Conservation (phyloP, 2,888 invertebrate genomes). For the Pachycephus smyrnensis region DNA sequence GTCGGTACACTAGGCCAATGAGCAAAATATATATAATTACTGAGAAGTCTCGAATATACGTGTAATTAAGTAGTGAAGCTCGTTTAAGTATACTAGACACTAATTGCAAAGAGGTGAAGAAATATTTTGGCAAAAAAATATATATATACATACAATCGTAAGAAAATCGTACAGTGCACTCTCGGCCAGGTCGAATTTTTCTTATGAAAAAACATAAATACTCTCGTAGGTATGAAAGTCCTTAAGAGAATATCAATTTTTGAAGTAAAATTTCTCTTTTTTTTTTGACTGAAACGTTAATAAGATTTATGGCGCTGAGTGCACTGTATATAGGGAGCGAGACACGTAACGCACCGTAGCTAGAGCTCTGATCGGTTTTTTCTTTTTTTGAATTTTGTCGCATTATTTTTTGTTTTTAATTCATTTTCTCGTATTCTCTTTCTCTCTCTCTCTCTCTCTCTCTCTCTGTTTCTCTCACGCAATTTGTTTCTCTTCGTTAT, state of each 20-base stretch:
- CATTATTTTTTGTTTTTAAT: conserved; percentile 1
- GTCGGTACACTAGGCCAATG: background rate
- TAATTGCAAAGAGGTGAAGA: background rate
- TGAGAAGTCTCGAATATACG: background rate
- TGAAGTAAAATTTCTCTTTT: background rate
- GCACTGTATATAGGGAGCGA: background rate
- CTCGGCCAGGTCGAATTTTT: background rate
- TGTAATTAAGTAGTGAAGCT: background rate
- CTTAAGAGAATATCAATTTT: background rate
- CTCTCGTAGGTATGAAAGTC: background rate
- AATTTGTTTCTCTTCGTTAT: background rate
- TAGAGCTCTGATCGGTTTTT: background rate
- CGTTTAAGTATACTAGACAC: background rate
- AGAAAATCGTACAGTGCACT: background rate
- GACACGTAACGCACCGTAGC: background rate
- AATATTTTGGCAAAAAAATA: background rate
- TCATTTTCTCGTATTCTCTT: conserved; percentile 6
- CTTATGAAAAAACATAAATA: background rate
- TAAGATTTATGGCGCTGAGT: background rate
- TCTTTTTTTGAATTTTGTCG: background rate
- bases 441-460: conserved; percentile 6
- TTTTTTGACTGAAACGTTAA: background rate
- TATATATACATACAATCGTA: background rate
- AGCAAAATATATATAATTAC: background rate
- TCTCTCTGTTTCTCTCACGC: conserved; percentile 6